These are phyloP conservation scores for Chionodraco myersi DNA, from an alignment of 2,113 vertebrate species.

Conservation along the genomic window DNA sequence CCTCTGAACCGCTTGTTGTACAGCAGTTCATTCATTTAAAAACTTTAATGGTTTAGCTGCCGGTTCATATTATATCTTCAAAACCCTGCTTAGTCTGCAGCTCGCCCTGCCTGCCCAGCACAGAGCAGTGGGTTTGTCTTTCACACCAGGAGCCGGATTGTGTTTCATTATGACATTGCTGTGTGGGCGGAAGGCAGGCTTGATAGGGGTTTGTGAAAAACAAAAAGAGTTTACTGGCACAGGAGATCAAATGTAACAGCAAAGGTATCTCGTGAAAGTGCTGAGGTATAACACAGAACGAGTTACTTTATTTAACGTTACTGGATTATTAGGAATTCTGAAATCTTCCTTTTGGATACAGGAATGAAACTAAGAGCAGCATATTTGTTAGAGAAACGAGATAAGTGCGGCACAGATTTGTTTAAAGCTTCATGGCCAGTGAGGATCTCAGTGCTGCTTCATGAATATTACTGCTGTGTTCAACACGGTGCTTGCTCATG, in stretches of 20 bases:
- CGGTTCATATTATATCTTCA: conserved; percentile 63
- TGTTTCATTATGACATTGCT: conserved; percentile 71
- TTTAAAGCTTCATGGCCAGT: background rate
- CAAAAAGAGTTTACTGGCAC: conserved; percentile 17
- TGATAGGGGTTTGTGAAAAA: background rate
- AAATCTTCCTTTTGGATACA: background rate
- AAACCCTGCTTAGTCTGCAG: conserved; percentile 44
- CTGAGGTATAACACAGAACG: background rate
- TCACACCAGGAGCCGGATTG: conserved; percentile 59
- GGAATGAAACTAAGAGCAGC: background rate
- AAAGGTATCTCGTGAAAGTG: background rate
- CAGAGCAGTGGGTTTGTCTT: conserved; percentile 57
- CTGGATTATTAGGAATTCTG: background rate
- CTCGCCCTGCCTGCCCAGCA: conserved; percentile 43
- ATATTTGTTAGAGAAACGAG: background rate
- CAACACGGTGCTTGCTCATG: background rate
- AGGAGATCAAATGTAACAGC: conserved; percentile 11
- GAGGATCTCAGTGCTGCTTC: background rate
- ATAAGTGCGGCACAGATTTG: background rate
- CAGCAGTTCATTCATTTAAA: conserved; percentile 67
- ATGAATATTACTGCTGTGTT: background rate
- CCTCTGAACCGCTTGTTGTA: conserved; percentile 35
- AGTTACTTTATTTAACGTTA: background rate
- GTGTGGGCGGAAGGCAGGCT: conserved; percentile 8
- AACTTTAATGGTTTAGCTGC: conserved; percentile 53